phyloP scores from a whole-genome alignment of 2,888 invertebrate genomes.

The Beris morrisii region DNA sequence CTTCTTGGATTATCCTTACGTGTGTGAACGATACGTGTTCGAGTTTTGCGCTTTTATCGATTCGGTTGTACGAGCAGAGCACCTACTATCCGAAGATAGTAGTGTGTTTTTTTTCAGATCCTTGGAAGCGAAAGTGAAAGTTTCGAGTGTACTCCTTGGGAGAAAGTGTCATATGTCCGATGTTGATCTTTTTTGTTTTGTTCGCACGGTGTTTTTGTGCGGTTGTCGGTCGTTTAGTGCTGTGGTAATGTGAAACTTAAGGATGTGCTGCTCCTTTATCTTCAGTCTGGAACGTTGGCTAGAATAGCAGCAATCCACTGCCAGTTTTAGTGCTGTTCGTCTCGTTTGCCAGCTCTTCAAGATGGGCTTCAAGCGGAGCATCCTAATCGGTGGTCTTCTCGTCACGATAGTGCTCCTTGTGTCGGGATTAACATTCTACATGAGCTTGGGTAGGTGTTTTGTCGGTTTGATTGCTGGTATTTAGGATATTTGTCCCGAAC shows the following conservation, averaged over 20 bases:
- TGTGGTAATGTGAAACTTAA: slow-evolving; percentile 24
- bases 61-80: background rate
- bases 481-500: background rate
- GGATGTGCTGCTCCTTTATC: slow-evolving; percentile 21
- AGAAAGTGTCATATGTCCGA: slow-evolving; percentile 23
- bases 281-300: slow-evolving; percentile 20
- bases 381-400: slow-evolving; percentile 51
- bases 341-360: background rate
- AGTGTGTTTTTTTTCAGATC: slow-evolving; percentile 6
- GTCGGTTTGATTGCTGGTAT: background rate
- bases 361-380: slow-evolving; percentile 46
- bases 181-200: slow-evolving; percentile 1
- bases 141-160: slow-evolving; percentile 21
- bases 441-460: slow-evolving; percentile 51
- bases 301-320: slow-evolving; percentile 15
- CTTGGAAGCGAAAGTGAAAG: slow-evolving; percentile 28
- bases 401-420: slow-evolving; percentile 48
- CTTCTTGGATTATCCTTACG: slow-evolving; percentile 8
- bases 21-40: background rate
- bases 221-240: slow-evolving; percentile 20
- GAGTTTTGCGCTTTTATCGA: background rate
- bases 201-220: slow-evolving; percentile 21
- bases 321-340: background rate
- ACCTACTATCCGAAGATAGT: slow-evolving; percentile 8
- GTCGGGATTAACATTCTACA: slow-evolving; percentile 51